Evolutionary conservation across 2,797 vertebrate species (phyloP).

Genomic region (Pantherophis vulpinus): DNA sequence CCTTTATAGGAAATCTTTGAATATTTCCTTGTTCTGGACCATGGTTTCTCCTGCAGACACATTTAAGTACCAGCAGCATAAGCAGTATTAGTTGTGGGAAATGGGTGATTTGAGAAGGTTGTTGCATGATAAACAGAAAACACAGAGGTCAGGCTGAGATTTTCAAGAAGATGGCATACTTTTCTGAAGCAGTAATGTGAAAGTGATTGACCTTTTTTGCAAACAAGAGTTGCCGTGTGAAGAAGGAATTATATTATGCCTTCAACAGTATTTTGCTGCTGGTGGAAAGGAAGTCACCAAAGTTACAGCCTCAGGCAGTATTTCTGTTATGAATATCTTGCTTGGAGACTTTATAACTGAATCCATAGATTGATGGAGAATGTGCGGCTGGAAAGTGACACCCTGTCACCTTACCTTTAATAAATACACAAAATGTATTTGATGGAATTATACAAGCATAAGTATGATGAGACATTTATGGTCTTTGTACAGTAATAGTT

Average conservation of each 20-base stretch:
- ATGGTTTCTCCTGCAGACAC: background rate
- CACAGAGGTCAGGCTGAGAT: background rate
- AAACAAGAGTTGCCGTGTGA: background rate
- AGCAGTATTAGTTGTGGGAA: slow-evolving; percentile 16
- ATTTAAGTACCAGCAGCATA: background rate
- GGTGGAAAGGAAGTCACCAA: background rate
- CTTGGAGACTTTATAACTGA: background rate
- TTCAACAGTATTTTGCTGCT: slow-evolving; percentile 3
- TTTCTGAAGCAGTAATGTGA: background rate
- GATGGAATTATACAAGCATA: background rate
- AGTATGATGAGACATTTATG: background rate
- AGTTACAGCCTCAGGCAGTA: background rate
- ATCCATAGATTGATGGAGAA: background rate
- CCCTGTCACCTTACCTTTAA: background rate
- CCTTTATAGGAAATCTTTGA: background rate
- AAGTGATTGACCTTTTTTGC: background rate
- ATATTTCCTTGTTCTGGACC: slow-evolving; percentile 17
- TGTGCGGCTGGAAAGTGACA: background rate
- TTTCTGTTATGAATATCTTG: background rate
- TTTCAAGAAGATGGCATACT: background rate
- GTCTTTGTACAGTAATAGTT: background rate
- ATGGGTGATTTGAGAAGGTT: background rate
- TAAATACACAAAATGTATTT: background rate
- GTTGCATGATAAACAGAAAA: background rate
- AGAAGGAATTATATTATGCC: background rate